Conservation (phyloP, 2,888 invertebrate genomes). For the Agonopterix alstromeriana region DNA sequence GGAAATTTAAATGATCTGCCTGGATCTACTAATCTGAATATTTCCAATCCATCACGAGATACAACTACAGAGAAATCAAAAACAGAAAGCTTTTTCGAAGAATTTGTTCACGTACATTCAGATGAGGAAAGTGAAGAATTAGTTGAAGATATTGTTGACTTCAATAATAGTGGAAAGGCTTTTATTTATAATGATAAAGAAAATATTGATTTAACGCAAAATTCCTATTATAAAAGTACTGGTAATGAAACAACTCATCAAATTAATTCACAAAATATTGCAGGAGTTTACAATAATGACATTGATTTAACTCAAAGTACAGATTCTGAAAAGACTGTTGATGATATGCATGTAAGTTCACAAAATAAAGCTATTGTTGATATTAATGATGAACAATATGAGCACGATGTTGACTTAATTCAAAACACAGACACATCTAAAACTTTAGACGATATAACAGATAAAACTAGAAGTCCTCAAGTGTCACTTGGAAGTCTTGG, state of each 20-base stretch:
- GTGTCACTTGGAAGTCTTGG: conserved; percentile 21
- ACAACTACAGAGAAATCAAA: conserved; percentile 5
- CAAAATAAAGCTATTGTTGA: neutral
- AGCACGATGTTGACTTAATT: conserved; percentile 40
- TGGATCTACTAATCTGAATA: too few relatives aligned
- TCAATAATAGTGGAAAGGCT: neutral
- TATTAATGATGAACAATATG: neutral
- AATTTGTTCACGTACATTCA: conserved; percentile 38
- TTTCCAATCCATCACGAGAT: neutral
- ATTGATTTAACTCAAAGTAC: too few relatives aligned
- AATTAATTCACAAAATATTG: too few relatives aligned
- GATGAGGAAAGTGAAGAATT: conserved; percentile 6
- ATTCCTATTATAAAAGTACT: conserved; percentile 21
- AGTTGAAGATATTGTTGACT: neutral
- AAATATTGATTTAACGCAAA: conserved; percentile 47
- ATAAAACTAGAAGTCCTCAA: neutral
- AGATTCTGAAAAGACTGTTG: neutral
- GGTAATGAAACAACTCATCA: conserved; percentile 1
- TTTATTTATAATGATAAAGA: neutral
- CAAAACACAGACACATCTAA: conserved; percentile 33
- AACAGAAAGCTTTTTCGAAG: conserved; percentile 32
- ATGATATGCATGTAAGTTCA: neutral
- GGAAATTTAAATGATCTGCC: too few relatives aligned
- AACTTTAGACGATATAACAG: conserved; percentile 4
- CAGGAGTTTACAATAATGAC: too few relatives aligned